These are phyloP conservation scores for Tetraodon nigroviridis DNA, from an alignment of 2,113 vertebrate species.

Conservation along the genomic window DNA sequence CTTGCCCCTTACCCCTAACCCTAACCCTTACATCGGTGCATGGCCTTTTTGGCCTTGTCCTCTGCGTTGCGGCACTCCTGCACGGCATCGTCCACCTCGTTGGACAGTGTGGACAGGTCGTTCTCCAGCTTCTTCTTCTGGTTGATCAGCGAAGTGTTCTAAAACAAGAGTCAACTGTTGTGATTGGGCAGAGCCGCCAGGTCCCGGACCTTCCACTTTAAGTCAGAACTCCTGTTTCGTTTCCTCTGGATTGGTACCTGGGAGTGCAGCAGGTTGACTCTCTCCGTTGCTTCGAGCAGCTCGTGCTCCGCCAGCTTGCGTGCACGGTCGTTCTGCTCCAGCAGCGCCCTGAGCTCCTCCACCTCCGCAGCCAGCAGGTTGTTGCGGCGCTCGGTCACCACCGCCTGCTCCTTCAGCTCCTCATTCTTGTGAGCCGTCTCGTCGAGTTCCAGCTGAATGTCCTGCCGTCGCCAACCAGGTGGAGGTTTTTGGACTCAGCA, in stretches of 20 bases:
- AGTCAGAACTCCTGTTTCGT: no score
- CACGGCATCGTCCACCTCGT: conserved; percentile 83
- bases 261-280: conserved; percentile 87
- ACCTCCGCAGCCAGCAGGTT: conserved; percentile 80
- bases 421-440: conserved; percentile 80
- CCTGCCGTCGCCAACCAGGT: conserved; percentile 61
- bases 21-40: conserved; percentile 81
- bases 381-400: conserved; percentile 82
- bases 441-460: conserved; percentile 85
- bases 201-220: no score
- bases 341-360: conserved; percentile 80
- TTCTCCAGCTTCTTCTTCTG: conserved; percentile 92
- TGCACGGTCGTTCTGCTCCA: conserved; percentile 85
- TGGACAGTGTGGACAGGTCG: conserved; percentile 79
- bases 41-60: conserved; percentile 93
- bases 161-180: conserved; percentile 3
- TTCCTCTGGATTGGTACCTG: conserved; percentile 68
- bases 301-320: conserved; percentile 89
- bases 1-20: conserved; percentile 56
- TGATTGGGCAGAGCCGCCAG: neutral
- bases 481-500: neutral
- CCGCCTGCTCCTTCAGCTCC: conserved; percentile 85
- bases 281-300: conserved; percentile 83
- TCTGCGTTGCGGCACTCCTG: conserved; percentile 88
- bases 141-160: conserved; percentile 89